Percentiles rank a stretch among this genome's conserved stretches.
Conservation (phyloP, 2,888 invertebrate genomes). For the Cephonodes hylas region DNA sequence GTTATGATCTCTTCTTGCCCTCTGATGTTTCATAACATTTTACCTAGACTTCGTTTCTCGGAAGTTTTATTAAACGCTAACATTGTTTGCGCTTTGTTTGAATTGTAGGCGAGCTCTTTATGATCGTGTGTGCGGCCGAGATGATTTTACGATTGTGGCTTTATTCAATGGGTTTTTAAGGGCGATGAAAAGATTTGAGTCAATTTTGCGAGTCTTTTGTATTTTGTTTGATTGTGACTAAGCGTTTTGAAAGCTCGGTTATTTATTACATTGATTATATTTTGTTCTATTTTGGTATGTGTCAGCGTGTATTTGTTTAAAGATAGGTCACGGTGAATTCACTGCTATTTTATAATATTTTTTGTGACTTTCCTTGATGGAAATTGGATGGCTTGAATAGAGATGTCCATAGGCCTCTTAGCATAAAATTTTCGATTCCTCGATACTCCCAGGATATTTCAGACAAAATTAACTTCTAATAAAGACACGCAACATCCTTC, state of each 20-base stretch:
- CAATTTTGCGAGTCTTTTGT: neutral
- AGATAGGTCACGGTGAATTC: neutral
- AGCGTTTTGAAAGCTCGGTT: neutral
- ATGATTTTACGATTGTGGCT: conserved; percentile 5
- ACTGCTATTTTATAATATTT: too few relatives aligned
- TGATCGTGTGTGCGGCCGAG: neutral
- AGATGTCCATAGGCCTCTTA: too few relatives aligned
- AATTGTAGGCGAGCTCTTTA: neutral
- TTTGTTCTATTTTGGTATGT: neutral
- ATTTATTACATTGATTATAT: neutral
- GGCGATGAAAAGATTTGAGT: neutral
- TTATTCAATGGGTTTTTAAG: neutral
- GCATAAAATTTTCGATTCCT: too few relatives aligned
- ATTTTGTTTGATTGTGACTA: neutral
- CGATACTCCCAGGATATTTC: too few relatives aligned
- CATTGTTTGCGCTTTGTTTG: neutral
- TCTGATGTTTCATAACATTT: conserved; percentile 56
- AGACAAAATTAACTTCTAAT: neutral
- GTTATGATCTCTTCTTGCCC: conserved; percentile 56
- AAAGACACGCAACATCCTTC: neutral
- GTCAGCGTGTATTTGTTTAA: neutral
- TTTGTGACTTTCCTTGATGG: too few relatives aligned
- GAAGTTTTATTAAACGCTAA: conserved; percentile 29
- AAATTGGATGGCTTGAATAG: too few relatives aligned
- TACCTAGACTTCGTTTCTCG: conserved; percentile 39